Conservation (phyloP, 92 coral and sea anemone genomes). For the Palythoa grandis region DNA sequence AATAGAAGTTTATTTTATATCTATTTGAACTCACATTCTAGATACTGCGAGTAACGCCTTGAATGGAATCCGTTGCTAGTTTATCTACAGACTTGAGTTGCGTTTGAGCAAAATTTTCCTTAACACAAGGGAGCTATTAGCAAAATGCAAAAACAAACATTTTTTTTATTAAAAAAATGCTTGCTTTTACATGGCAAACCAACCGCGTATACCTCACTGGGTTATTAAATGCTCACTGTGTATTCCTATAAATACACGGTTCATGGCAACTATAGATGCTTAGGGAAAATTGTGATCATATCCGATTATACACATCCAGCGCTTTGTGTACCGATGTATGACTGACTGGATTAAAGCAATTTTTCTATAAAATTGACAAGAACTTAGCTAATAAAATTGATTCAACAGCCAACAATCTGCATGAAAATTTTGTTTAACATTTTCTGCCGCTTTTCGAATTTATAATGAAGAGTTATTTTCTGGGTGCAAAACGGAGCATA, state of each 20-base stretch:
- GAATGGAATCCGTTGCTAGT: no score
- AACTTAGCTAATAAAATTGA: background rate
- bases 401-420: background rate
- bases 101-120: no score
- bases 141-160: background rate
- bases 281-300: constrained; percentile 10
- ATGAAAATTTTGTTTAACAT: background rate
- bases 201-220: background rate
- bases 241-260: background rate
- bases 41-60: background rate
- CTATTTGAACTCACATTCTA: background rate
- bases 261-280: constrained; percentile 17
- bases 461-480: background rate
- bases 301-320: constrained; percentile 25
- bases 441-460: background rate
- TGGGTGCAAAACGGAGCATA: background rate
- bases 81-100: no score
- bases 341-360: constrained; percentile 22
- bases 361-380: constrained; percentile 35
- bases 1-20: no score
- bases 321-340: constrained; percentile 17
- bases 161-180: background rate
- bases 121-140: background rate
- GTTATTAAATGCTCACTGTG: background rate
- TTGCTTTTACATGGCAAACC: background rate